These are phyloP conservation scores for Pandemis heparana DNA, from an alignment of 2,888 invertebrate genomes.

Conservation along the genomic window DNA sequence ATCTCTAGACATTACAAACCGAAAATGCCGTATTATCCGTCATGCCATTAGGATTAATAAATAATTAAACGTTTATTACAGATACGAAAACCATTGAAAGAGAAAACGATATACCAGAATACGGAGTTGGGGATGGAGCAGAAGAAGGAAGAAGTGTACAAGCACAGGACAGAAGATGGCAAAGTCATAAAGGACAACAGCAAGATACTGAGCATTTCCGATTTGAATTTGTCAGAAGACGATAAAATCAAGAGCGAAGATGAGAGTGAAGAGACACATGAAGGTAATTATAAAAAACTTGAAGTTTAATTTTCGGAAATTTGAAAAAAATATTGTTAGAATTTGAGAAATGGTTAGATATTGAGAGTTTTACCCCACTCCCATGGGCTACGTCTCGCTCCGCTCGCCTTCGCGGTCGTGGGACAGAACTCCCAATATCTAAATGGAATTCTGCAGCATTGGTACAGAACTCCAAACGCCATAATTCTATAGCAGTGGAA, in stretches of 20 bases:
- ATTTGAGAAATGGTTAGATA: no score
- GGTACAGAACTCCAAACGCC: no score
- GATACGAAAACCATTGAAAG: conserved; percentile 70
- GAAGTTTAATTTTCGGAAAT: no score
- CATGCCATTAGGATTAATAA: background rate
- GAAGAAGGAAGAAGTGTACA: conserved; percentile 44
- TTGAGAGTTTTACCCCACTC: no score
- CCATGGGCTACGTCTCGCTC: no score
- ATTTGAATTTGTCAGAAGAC: conserved; percentile 45
- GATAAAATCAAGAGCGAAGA: conserved; percentile 48
- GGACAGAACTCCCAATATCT: no score
- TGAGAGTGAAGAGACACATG: conserved; percentile 39
- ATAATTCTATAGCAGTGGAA: no score
- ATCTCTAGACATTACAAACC: no score
- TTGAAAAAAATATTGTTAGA: no score
- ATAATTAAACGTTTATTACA: conserved; percentile 48
- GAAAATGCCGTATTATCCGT: no score
- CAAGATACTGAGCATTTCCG: conserved; percentile 51
- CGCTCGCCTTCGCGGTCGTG: no score
- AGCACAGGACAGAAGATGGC: conserved; percentile 47
- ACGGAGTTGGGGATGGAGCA: conserved; percentile 41
- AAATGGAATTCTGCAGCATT: no score
- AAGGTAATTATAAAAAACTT: conserved; percentile 42
- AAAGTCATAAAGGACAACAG: conserved; percentile 49
- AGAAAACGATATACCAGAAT: conserved; percentile 55